Conservation (phyloP, 1,140 invertebrate species). For the Acromyrmex heyeri region DNA sequence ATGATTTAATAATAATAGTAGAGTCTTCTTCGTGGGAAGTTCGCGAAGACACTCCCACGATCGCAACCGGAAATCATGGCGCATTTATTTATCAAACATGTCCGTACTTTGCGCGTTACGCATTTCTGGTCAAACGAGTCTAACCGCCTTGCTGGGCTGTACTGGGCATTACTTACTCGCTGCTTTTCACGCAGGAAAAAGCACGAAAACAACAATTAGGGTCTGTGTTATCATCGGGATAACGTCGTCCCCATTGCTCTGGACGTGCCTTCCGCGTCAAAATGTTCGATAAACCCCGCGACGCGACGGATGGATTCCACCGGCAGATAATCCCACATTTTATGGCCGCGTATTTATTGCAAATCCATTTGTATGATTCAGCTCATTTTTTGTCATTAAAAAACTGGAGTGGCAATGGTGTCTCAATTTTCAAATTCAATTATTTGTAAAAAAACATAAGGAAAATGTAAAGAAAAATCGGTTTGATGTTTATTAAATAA, state of each 20-base stretch:
- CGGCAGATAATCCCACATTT: constrained; percentile 29
- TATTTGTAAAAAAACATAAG: not conserved
- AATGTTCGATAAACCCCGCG: not conserved
- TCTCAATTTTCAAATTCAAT: constrained; percentile 4
- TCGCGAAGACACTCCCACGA: constrained; percentile 41
- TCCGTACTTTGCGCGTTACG: constrained; percentile 29
- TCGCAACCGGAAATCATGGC: constrained; percentile 53
- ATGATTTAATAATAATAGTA: not conserved
- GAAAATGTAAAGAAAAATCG: not conserved
- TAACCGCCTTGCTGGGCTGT: constrained; percentile 27
- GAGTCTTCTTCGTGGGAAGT: constrained; percentile 32
- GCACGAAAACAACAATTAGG: constrained; percentile 64
- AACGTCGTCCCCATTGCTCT: constrained; percentile 38
- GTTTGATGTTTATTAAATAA: not conserved
- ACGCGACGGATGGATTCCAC: not conserved
- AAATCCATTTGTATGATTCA: not conserved
- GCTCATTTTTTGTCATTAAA: constrained; percentile 19
- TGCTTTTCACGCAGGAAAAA: constrained; percentile 17
- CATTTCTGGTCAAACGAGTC: constrained; percentile 67
- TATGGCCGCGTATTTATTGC: not conserved
- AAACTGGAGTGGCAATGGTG: not conserved
- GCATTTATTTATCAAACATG: constrained; percentile 57
- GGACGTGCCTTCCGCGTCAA: constrained; percentile 54
- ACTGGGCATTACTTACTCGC: constrained; percentile 4
- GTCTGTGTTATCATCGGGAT: constrained; percentile 30